phyloP scores from a whole-genome alignment of 2,113 vertebrate species.

The Zosterops borbonicus region DNA sequence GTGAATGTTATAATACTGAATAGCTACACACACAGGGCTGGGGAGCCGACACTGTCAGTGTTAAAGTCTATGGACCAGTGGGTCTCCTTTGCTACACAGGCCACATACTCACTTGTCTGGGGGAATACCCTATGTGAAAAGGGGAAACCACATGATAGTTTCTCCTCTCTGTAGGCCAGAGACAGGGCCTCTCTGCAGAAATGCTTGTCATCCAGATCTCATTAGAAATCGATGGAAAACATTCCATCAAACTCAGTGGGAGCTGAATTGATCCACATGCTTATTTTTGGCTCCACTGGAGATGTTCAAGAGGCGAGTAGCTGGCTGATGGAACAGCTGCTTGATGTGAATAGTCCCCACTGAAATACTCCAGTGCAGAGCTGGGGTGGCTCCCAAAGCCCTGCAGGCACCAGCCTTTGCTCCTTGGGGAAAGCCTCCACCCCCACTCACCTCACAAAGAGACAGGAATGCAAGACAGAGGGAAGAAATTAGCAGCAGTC shows the following conservation, averaged over 20 bases:
- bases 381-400: accelerated
- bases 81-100: neutral
- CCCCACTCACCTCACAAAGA: neutral
- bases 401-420: neutral
- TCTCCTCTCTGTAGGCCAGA: neutral
- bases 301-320: neutral
- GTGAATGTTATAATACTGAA: conserved; percentile 55
- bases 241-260: conserved; percentile 5
- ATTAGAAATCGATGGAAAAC: conserved; percentile 48
- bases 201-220: conserved; percentile 6
- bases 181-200: neutral
- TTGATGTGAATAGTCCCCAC: neutral
- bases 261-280: conserved; percentile 8
- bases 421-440: neutral
- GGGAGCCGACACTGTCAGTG: neutral
- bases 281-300: conserved; percentile 4
- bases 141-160: neutral
- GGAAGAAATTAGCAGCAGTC: conserved; percentile 32
- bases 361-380: neutral
- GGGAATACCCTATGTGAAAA: neutral
- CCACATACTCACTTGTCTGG: neutral
- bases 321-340: neutral
- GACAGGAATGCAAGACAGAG: neutral
- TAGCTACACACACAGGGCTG: neutral
- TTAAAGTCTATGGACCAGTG: neutral